Evolutionary conservation across 2,113 vertebrate genomes (phyloP), one percentile per base, ranked within the genome.

Genomic region (Suncus etruscus): DNA sequence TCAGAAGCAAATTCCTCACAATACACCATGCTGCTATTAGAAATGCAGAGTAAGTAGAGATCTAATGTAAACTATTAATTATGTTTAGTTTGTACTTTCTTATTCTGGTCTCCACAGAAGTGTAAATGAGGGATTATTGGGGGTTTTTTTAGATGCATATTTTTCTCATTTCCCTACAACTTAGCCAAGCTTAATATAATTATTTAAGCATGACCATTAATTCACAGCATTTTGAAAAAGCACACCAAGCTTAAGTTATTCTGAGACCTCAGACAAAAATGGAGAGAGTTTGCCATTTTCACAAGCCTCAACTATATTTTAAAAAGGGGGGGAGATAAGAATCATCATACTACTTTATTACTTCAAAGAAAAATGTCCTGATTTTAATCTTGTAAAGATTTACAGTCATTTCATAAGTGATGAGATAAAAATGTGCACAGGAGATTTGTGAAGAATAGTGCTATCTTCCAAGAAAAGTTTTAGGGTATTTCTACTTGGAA

Each of bases 401-500:
- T 4, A 51, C 12, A 48, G 65, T 1, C 74, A 20, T 15, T 88
- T 90, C 16, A 63, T 83, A 48, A 81, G 48, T 8, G 31, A 77
- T 25, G 22, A 39, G 1, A 39, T 70, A 8, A 48, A 81, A 77
- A 83, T 0, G 1, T 45, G 66, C n/a, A n/a, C 1, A 45, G 22
- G 61, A 93, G 81, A n/a, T 61, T 87, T 47, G 39, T 79, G 83
- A 91, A 81, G 51, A 80, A 63, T 70, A 79, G 47, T 45, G 12
- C 20, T 74, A 48, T 75, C 82, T 87, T 92, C 74, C 69, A 69
- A 54, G 74, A 84, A 70, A 75, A 66, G 29, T 70, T 77, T 89
- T 82, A 89, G 31, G 84, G 47, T 69, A 74, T 94, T 90, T 90
- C 82, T 96, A 82, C 79, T 66, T 90, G 70, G 65, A 85, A 79